Percentiles rank a stretch among this genome's conserved stretches.
Evolutionary conservation across 2,113 vertebrate genomes (phyloP).

Genomic region (Brienomyrus brachyistius): DNA sequence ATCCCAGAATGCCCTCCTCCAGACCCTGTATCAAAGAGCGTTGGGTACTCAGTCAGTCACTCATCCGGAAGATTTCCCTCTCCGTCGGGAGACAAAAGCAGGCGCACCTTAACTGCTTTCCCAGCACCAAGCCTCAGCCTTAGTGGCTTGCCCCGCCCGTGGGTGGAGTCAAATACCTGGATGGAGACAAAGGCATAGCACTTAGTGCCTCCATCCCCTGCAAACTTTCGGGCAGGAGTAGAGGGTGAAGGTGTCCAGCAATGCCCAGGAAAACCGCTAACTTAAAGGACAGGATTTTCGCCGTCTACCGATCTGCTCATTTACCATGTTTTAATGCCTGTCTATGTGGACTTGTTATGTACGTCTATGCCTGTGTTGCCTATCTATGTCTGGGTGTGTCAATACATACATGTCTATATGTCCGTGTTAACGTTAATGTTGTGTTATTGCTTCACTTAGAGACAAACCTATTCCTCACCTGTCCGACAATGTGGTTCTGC

Average conservation of each 20-base stretch:
- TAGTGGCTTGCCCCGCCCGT: slow-evolving; percentile 82
- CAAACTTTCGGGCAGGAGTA: neutral
- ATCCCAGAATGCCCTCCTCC: slow-evolving; percentile 89
- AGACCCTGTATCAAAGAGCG: slow-evolving; percentile 65
- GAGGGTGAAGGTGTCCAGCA: neutral
- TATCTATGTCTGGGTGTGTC: neutral
- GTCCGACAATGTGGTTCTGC: slow-evolving; percentile 73
- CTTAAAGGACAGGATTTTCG: neutral
- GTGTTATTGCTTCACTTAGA: neutral
- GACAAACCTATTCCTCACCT: slow-evolving; percentile 56
- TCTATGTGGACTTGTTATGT: neutral
- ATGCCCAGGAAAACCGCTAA: neutral
- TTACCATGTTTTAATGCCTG: neutral
- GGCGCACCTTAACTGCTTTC: slow-evolving; percentile 84
- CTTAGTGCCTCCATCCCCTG: neutral
- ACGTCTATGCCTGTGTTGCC: neutral
- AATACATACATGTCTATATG: neutral
- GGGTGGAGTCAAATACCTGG: slow-evolving; percentile 85
- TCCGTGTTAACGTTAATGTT: neutral
- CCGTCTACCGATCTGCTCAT: neutral
- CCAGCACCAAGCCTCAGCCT: slow-evolving; percentile 83
- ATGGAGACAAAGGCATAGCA: slow-evolving; percentile 6
- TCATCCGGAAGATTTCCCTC: neutral
- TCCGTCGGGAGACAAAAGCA: neutral
- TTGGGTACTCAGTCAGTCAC: neutral